These are phyloP conservation scores for Calameuta pallipes DNA, from an alignment of 2,888 invertebrate species.

Conservation along the genomic window DNA sequence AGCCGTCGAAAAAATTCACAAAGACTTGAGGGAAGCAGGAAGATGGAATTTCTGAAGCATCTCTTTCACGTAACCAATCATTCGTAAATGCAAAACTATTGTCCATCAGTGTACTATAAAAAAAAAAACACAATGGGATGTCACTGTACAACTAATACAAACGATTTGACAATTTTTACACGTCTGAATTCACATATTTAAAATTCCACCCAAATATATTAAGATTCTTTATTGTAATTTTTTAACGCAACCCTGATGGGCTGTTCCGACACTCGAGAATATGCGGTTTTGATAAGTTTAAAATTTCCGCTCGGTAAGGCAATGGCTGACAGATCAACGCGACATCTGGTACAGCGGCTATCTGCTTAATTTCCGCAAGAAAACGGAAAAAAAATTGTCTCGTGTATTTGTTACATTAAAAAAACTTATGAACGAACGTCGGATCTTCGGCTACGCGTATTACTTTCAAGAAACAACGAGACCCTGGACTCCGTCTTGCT, in stretches of 20 bases:
- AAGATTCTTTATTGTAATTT: background rate
- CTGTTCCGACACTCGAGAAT: background rate
- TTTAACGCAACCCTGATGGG: too few species aligned
- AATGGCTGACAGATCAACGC: background rate
- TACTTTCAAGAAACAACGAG: background rate
- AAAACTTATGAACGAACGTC: constrained; percentile 1
- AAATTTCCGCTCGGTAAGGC: background rate
- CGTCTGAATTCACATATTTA: background rate
- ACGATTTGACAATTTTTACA: background rate
- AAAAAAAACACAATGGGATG: background rate
- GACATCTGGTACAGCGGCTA: constrained; percentile 1
- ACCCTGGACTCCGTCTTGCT: background rate
- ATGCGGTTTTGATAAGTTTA: background rate
- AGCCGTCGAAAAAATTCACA: too few species aligned
- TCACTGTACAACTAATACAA: background rate
- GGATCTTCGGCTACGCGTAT: too few species aligned
- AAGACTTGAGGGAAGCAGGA: background rate
- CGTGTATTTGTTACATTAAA: constrained; percentile 6
- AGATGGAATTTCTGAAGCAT: background rate
- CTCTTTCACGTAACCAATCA: background rate
- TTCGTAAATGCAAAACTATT: background rate
- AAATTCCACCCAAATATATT: background rate
- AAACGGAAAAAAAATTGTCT: background rate
- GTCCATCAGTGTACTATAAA: background rate
- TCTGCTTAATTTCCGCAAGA: background rate